phyloP scores from a whole-genome alignment of 2,113 vertebrate species.

The Podilymbus podiceps region DNA sequence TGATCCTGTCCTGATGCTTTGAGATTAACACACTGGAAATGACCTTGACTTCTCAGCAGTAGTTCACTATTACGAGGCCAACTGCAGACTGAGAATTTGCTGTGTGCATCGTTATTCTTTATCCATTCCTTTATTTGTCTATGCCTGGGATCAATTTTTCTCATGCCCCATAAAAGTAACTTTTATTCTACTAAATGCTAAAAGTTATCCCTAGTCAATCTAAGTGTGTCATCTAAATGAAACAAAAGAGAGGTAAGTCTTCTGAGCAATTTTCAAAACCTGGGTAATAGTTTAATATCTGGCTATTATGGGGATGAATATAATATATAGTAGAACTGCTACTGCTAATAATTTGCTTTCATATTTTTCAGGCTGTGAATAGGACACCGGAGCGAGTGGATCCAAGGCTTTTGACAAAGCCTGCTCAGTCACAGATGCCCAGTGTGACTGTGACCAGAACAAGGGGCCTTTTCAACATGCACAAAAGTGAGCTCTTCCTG shows the following conservation, averaged over 20 bases:
- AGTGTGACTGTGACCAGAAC: neutral
- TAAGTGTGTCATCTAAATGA: neutral
- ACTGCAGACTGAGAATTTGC: neutral
- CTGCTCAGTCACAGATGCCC: neutral
- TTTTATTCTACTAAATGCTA: neutral
- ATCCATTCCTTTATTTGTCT: neutral
- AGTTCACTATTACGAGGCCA: neutral
- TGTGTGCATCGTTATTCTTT: neutral
- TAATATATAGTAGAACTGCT: neutral
- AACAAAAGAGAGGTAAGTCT: neutral
- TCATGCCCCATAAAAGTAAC: neutral
- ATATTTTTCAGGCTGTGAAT: neutral
- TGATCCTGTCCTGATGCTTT: neutral
- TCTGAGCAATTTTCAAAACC: neutral
- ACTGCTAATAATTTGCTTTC: neutral
- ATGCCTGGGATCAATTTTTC: neutral
- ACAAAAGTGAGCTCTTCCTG: neutral
- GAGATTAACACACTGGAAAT: slow-evolving; percentile 5
- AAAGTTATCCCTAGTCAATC: neutral
- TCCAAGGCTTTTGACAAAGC: neutral
- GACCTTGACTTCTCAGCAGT: slow-evolving; percentile 37
- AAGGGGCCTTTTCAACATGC: neutral
- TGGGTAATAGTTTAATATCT: neutral
- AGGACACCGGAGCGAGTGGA: neutral
- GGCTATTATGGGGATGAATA: neutral